Conservation (phyloP, 1,140 invertebrate species). For the Zaprionus gabonicus region DNA sequence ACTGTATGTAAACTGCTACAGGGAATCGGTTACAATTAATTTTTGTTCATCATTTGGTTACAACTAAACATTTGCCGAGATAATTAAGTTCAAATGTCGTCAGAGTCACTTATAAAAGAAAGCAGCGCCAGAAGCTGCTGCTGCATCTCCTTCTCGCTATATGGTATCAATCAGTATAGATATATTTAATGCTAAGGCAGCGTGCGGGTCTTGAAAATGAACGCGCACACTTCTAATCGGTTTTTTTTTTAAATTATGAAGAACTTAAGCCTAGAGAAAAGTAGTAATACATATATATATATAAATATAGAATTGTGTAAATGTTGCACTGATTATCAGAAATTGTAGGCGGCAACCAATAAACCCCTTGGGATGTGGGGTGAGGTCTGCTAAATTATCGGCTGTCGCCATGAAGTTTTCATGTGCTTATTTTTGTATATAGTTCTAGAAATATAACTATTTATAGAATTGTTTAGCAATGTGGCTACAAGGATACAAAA, state of each 20-base stretch:
- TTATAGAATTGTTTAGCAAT: slow-evolving; percentile 31
- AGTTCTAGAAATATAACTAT: slow-evolving; percentile 44
- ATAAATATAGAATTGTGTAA: slow-evolving; percentile 50
- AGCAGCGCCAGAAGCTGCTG: slow-evolving; percentile 25
- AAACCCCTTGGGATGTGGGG: slow-evolving; percentile 7
- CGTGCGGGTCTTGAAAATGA: slow-evolving; percentile 46
- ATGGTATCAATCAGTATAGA: slow-evolving; percentile 37
- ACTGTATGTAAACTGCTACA: slow-evolving; percentile 70
- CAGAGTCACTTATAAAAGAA: slow-evolving; percentile 48
- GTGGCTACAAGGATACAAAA: slow-evolving; percentile 40
- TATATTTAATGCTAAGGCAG: slow-evolving; percentile 60
- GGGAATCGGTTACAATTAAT: slow-evolving; percentile 67
- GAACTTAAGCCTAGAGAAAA: slow-evolving; percentile 72
- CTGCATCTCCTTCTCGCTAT: slow-evolving; percentile 15
- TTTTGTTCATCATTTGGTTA: slow-evolving; percentile 56
- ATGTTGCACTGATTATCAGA: slow-evolving; percentile 79
- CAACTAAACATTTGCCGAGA: slow-evolving; percentile 69
- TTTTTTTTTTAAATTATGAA: slow-evolving; percentile 53
- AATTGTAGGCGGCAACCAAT: slow-evolving; percentile 48
- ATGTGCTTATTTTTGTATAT: slow-evolving; percentile 42
- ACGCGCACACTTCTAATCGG: slow-evolving; percentile 57
- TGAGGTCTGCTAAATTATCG: slow-evolving; percentile 15
- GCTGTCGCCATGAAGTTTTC: slow-evolving; percentile 58
- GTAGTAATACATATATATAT: slow-evolving; percentile 67
- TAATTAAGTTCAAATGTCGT: slow-evolving; percentile 49